Conservation (phyloP, 2,888 invertebrate genomes). For the Drosophila neonasuta region DNA sequence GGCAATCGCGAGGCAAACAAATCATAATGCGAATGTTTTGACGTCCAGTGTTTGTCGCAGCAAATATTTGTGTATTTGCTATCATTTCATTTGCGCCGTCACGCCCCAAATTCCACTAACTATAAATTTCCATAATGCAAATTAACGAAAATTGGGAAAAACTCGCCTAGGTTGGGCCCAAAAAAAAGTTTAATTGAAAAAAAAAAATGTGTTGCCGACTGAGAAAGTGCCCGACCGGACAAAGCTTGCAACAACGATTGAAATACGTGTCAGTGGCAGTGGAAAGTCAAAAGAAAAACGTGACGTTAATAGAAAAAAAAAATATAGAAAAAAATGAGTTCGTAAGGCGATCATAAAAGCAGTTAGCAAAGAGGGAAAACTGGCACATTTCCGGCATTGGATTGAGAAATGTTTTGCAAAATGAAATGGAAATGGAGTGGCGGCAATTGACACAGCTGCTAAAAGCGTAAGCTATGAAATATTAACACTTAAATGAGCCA, state of each 20-base stretch:
- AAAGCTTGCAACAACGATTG: slow-evolving; percentile 41
- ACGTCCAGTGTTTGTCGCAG: slow-evolving; percentile 3
- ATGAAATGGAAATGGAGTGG: slow-evolving; percentile 59
- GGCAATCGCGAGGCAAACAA: slow-evolving; percentile 40
- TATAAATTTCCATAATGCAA: slow-evolving; percentile 67
- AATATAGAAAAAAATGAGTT: slow-evolving; percentile 18
- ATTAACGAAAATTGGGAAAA: slow-evolving; percentile 47
- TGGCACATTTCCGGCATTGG: slow-evolving; percentile 60
- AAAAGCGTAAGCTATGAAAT: slow-evolving; percentile 34
- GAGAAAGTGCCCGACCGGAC: slow-evolving; percentile 62
- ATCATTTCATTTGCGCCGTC: slow-evolving; percentile 54
- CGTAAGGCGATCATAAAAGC: slow-evolving; percentile 26
- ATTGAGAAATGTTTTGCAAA: slow-evolving; percentile 47
- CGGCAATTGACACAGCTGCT: slow-evolving; percentile 23
- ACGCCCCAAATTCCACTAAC: slow-evolving; percentile 30
- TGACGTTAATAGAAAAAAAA: slow-evolving; percentile 6
- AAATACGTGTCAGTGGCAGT: slow-evolving; percentile 26
- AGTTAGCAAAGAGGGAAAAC: slow-evolving; percentile 14
- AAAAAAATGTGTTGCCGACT: slow-evolving; percentile 19
- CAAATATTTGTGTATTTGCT: slow-evolving; percentile 52
- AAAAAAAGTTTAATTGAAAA: slow-evolving; percentile 52
- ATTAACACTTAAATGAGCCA: slow-evolving; percentile 57
- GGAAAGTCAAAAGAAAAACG: slow-evolving; percentile 41
- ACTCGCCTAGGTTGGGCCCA: slow-evolving; percentile 6
- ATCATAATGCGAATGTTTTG: slow-evolving; percentile 51